Base-by-base conservation (phyloP, 2,113 vertebrate species). In the Dolichotis patagonum region DNA sequence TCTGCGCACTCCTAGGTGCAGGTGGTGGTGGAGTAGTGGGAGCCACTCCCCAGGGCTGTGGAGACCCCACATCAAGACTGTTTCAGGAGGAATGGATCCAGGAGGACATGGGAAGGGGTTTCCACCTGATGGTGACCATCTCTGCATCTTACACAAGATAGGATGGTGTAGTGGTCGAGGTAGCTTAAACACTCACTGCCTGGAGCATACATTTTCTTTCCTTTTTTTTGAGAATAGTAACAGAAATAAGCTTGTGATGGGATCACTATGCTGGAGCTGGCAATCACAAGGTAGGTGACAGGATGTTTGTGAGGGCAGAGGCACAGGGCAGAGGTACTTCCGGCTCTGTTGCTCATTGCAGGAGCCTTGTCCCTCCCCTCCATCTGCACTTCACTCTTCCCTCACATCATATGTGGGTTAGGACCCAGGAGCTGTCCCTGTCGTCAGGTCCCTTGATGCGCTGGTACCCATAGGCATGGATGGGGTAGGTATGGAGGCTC, bases 371-470 rank as follows among this genome's bases (percentile, higher is more conserved):
- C 52, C 16, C 30, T 46, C 24, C 19, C 5, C 56, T 62, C 17
- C 67, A 24, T 49, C 41, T 62, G 54, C 14, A 24, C 22, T 58
- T 58, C 56, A n/a, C 60, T 78, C 28, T 94, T 88, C 62, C 14
- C 20, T 89, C 52, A 35, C 4, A 14, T 73, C 13, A 54, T 65
- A 69, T 28, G 65, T 67, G 88, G 77, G 30, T 56, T 24, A 67
- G 9, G 49, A 3, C 7, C 22, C 32, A 12, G 43, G 62, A 12
- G 1, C 1, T 1, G 0, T 32, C 22, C 88, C 62, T 10, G 46
- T 73, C 52, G 38, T 13, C 3, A 1, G 41, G 11, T 2, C 75
- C 73, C 22, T 56, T 58, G 52, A 65, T 35, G 30, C 8, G 28
- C 46, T 67, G 90, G 43, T 24, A 63, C 7, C 14, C 20, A 26